A percentile compares a stretch with the other conserved stretches of the same genome.
Evolutionary conservation across 53 echinoderm and acorn worm species (phyloP).

Genomic region (Paracentrotus lividus): DNA sequence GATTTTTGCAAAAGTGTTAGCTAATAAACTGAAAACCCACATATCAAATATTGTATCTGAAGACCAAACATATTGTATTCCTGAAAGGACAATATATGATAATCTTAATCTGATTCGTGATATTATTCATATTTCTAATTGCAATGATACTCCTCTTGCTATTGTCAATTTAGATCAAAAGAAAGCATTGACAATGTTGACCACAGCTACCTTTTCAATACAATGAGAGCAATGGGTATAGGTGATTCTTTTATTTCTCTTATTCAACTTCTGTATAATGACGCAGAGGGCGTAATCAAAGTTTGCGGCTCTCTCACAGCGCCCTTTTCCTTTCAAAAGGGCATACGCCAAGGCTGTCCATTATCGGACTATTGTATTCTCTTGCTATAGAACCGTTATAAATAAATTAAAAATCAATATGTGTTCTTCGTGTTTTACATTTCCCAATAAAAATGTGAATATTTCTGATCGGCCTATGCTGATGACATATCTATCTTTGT

Average conservation of each 20-base stretch:
- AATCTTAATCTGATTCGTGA: not conserved
- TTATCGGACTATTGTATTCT: not conserved
- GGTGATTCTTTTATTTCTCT: not conserved
- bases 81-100: not conserved
- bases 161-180: too few species aligned
- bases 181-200: not conserved
- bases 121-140: not conserved
- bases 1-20: not conserved
- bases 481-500: conserved; percentile 2
- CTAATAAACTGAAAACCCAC: too few species aligned
- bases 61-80: not conserved
- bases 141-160: too few species aligned
- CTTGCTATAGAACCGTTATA: not conserved
- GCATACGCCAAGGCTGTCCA: too few species aligned
- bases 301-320: not conserved
- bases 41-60: too few species aligned
- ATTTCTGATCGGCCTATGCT: not conserved
- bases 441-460: not conserved
- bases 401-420: not conserved
- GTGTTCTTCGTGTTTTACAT: not conserved
- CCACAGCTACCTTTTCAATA: not conserved
- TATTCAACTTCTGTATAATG: not conserved
- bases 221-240: not conserved
- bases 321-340: too few species aligned
- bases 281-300: not conserved